Evolutionary conservation across 2,888 invertebrate genomes (phyloP).

Genomic region (Troilus luridus): DNA sequence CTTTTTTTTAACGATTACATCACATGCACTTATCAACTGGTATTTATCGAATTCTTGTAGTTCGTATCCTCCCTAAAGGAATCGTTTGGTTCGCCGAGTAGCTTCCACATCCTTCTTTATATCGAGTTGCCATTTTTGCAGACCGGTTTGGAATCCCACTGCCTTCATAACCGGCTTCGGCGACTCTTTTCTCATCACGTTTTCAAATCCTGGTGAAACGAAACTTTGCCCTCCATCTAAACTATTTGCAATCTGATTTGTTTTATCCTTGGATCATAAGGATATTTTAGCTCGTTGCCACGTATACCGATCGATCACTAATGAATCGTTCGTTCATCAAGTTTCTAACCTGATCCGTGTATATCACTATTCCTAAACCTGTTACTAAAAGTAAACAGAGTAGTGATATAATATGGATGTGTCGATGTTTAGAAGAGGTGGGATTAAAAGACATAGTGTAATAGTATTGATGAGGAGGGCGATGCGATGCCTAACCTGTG

Average conservation of each 20-base stretch:
- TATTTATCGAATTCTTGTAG: too few relatives aligned
- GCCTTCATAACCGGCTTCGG: background rate
- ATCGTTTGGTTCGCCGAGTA: background rate
- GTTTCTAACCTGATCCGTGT: too few relatives aligned
- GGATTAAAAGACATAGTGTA: background rate
- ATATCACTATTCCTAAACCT: background rate
- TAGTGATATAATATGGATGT: background rate
- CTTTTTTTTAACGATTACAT: too few relatives aligned
- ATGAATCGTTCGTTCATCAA: background rate
- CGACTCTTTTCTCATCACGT: background rate
- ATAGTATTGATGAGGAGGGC: background rate
- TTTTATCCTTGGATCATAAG: background rate
- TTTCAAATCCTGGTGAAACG: conserved; percentile 29
- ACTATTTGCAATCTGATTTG: background rate
- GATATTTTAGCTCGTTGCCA: background rate
- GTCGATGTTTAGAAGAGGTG: background rate
- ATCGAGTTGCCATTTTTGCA: background rate
- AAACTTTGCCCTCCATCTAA: background rate
- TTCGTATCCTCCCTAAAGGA: background rate
- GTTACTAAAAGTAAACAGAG: background rate
- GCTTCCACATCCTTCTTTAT: background rate
- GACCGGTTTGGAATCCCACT: conserved; percentile 25
- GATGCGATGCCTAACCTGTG: background rate
- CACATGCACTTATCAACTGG: too few relatives aligned
- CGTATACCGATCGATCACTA: background rate